Evolutionary conservation across 2,888 invertebrate genomes (phyloP).

Genomic region (Buathra laborator): DNA sequence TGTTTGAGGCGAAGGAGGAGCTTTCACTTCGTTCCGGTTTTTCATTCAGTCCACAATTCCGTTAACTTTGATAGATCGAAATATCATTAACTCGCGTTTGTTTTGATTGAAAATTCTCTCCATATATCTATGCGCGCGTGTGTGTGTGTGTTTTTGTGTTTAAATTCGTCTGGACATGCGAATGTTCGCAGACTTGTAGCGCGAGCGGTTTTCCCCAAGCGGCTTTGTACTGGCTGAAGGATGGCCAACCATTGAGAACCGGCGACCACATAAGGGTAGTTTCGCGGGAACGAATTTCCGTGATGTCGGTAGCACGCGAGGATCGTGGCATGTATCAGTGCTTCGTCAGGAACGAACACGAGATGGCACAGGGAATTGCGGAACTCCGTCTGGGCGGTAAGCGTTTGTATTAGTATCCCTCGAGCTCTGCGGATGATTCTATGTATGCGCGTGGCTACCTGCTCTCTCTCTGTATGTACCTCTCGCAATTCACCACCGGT

Average conservation of each 20-base stretch:
- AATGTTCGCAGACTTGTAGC: slow-evolving; percentile 82
- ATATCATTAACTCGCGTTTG: not conserved
- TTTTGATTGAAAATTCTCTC: not conserved
- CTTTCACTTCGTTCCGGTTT: no score
- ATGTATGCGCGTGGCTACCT: not conserved
- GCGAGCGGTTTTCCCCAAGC: slow-evolving; percentile 83
- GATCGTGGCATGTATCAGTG: slow-evolving; percentile 86
- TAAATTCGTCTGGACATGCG: slow-evolving; percentile 23
- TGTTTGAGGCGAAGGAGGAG: no score
- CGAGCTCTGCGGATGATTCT: slow-evolving; percentile 6
- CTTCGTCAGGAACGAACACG: slow-evolving; percentile 84
- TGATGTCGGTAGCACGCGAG: slow-evolving; percentile 84
- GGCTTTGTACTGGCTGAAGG: slow-evolving; percentile 85
- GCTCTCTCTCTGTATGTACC: not conserved
- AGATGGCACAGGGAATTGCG: slow-evolving; percentile 85
- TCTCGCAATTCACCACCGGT: slow-evolving; percentile 44
- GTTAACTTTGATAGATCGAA: slow-evolving; percentile 52
- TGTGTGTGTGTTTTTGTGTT: not conserved
- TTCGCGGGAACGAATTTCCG: slow-evolving; percentile 86
- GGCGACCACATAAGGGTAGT: slow-evolving; percentile 83
- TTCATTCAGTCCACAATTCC: no score
- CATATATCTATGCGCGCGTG: no score
- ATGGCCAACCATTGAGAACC: slow-evolving; percentile 84
- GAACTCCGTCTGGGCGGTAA: slow-evolving; percentile 85
- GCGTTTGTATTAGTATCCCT: slow-evolving; percentile 67